These are phyloP conservation scores for Neolamprologus devosi DNA, from an alignment of 2,113 vertebrate species.

Conservation along the genomic window DNA sequence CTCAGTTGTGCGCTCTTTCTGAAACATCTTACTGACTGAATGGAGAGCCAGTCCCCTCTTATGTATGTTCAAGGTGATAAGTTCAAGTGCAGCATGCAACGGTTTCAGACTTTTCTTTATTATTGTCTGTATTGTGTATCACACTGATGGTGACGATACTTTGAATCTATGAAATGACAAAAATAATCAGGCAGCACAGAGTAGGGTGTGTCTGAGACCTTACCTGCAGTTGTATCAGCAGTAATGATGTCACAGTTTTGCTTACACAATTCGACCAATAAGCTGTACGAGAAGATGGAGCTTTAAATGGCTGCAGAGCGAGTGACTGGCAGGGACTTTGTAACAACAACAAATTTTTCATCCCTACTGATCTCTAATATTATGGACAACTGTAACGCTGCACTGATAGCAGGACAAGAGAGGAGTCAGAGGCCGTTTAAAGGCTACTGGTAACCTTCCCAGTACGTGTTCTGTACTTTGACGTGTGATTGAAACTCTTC, in stretches of 20 bases:
- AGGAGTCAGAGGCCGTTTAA: neutral
- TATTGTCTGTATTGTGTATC: neutral
- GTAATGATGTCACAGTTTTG: neutral
- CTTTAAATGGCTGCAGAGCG: neutral
- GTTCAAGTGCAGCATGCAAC: neutral
- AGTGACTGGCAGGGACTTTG: neutral
- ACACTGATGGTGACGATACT: neutral
- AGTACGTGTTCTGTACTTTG: neutral
- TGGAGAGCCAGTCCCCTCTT: neutral
- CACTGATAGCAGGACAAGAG: neutral
- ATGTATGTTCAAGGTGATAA: neutral
- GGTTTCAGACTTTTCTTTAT: neutral
- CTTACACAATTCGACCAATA: neutral
- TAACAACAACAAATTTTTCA: neutral
- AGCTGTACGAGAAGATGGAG: accelerated
- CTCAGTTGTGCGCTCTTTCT: neutral
- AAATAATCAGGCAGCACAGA: neutral
- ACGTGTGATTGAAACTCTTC: neutral
- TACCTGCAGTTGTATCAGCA: neutral
- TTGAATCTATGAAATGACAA: neutral
- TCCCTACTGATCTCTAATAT: accelerated
- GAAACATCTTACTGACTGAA: neutral
- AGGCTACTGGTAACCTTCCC: neutral
- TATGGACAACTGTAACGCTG: accelerated
- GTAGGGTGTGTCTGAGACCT: accelerated